Conservation (phyloP, 2,113 vertebrate species). For the Aptenodytes patagonicus region DNA sequence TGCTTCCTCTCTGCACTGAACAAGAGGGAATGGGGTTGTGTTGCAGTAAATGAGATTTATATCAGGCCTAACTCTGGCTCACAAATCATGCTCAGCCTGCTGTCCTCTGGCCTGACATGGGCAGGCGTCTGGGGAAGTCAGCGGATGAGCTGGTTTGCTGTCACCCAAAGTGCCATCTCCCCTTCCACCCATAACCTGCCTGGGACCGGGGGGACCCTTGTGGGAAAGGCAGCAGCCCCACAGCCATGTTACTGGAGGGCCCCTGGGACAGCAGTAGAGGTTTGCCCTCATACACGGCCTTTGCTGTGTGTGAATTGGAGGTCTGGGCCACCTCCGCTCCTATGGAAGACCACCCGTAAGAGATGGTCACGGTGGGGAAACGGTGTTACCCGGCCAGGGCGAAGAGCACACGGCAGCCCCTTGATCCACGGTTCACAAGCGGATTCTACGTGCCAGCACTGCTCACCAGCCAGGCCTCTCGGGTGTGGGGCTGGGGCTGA, state of each 20-base stretch:
- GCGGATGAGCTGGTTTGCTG: background rate
- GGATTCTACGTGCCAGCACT: fast-evolving
- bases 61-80: background rate
- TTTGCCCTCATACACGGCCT: fast-evolving
- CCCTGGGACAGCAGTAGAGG: background rate
- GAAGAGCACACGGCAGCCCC: background rate
- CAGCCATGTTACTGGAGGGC: background rate
- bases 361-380: fast-evolving
- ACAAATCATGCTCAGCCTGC: background rate
- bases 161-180: too few species aligned
- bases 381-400: too few species aligned
- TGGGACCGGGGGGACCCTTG: background rate
- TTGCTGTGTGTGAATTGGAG: fast-evolving
- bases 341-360: too few species aligned
- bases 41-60: background rate
- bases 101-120: background rate
- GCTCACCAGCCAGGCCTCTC: background rate
- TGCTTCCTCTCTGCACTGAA: background rate
- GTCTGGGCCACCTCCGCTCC: background rate
- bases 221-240: background rate
- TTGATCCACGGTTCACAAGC: background rate
- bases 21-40: background rate
- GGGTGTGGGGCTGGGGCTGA: too few species aligned
- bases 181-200: background rate
- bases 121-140: background rate